A percentile compares a stretch with the other conserved stretches of the same genome.
These are phyloP conservation scores for Bergia puertoricense DNA, from an alignment of 92 coral and sea anemone species.

Conservation along the genomic window DNA sequence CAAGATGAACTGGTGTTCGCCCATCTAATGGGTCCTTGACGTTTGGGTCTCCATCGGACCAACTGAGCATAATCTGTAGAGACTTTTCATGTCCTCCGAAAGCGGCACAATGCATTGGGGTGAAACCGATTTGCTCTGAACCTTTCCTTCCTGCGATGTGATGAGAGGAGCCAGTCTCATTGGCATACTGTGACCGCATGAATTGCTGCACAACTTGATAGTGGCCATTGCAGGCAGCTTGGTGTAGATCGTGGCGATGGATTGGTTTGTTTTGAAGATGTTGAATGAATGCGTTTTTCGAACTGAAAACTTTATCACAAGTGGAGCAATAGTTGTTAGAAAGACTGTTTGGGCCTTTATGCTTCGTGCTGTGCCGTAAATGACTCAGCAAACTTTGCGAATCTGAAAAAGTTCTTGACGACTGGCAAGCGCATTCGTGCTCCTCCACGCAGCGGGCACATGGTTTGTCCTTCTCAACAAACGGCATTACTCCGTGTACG, in stretches of 20 bases:
- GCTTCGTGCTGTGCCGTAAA: slow-evolving; percentile 35
- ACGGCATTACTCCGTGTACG: slow-evolving; percentile 54
- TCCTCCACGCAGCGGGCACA: slow-evolving; percentile 56
- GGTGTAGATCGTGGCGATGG: slow-evolving; percentile 67
- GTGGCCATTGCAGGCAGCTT: slow-evolving; percentile 69
- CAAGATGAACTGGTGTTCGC: slow-evolving; percentile 78
- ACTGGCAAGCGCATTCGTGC: slow-evolving; percentile 51
- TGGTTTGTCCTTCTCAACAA: slow-evolving; percentile 36
- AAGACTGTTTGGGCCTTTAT: not conserved
- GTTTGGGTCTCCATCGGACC: slow-evolving; percentile 75
- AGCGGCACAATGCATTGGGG: slow-evolving; percentile 89
- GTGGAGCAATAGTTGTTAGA: slow-evolving; percentile 38
- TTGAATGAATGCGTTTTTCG: slow-evolving; percentile 52
- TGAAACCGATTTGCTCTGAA: slow-evolving; percentile 51
- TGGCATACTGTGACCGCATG: slow-evolving; percentile 52
- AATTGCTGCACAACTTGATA: slow-evolving; percentile 46
- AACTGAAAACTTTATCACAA: slow-evolving; percentile 40
- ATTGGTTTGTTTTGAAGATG: slow-evolving; percentile 56
- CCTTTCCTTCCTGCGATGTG: not conserved
- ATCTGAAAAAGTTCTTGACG: slow-evolving; percentile 35
- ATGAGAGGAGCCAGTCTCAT: slow-evolving; percentile 65
- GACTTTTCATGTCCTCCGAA: slow-evolving; percentile 67
- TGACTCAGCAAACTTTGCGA: slow-evolving; percentile 39
- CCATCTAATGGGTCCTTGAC: slow-evolving; percentile 57
- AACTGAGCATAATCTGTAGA: slow-evolving; percentile 65